Evolutionary conservation across 1,140 invertebrate genomes (phyloP), one percentile per base, ranked within the genome.

Genomic region (Diorhabda elongata): DNA sequence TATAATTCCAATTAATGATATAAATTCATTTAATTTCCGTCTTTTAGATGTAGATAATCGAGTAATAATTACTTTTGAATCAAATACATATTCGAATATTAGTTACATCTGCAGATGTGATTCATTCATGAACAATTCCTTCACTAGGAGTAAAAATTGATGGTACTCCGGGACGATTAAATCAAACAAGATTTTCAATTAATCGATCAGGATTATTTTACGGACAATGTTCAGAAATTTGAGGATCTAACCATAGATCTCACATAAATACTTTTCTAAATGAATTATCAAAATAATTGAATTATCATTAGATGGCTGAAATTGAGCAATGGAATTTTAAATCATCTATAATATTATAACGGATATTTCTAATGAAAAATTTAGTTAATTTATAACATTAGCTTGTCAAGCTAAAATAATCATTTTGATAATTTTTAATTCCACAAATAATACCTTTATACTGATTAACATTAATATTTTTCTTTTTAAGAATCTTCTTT

Each of bases 211-310:
- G 89, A 60, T 70, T 89, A 75, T 89, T 84, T 80, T 90, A 81
- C 82, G 89, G 89, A 0, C 89, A 92, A 86, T 92, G 90, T 81
- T 91, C 89, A 77, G 90, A 92, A 86, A 90, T 92, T 85, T 92
- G 89, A 85, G 89, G 89, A 5, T 82, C 84, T 65, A 91, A 91
- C 81, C 90, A 92, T 82, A 87, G 86, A 66, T 91, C 91, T 86
- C 91, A 69, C 74, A 81, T 71, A 82, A 81, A 76, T 78, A 79
- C 75, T 88, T 87, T 80, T 84, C 84, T 81, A 83, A 84, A 77
- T 86, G 84, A 86, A 83, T 86, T 75, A 76, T 77, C 76, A 80
- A 70, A 78, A 80, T 82, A 81, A 82, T 76, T 75, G 80, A 81
- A 80, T 81, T 78, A 70, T 84, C 83, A 86, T 86, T 85, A 86